These are phyloP conservation scores for Cylloceria caligata DNA, from an alignment of 2,888 invertebrate genomes.

Conservation along the genomic window DNA sequence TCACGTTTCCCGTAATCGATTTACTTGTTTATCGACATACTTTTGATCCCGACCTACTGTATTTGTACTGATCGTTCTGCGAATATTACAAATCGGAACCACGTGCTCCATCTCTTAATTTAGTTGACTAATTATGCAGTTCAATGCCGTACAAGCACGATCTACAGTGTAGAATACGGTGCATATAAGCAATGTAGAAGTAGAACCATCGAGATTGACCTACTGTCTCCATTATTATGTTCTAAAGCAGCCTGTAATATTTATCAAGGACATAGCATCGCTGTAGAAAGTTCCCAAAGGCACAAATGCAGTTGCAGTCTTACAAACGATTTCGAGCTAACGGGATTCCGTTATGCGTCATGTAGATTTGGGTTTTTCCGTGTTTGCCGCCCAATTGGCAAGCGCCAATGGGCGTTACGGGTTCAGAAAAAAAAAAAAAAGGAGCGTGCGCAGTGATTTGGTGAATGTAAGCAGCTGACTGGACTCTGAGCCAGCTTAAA, in stretches of 20 bases:
- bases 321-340: neutral
- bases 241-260: neutral
- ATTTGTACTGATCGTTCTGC: neutral
- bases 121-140: neutral
- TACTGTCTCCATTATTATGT: neutral
- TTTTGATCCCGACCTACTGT: slow-evolving; percentile 9
- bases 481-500: neutral
- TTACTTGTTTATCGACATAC: neutral
- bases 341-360: neutral
- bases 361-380: neutral
- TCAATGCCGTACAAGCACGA: neutral
- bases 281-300: neutral
- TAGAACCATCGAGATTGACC: too few species aligned
- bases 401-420: neutral
- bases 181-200: too few species aligned
- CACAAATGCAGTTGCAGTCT: neutral
- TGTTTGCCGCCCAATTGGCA: slow-evolving; percentile 6
- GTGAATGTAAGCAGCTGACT: neutral
- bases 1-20: neutral
- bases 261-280: neutral
- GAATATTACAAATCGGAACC: neutral
- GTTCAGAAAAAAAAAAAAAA: neutral
- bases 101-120: neutral
- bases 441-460: neutral
- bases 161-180: neutral